Base-by-base conservation (phyloP, 2,888 invertebrate genomes). In the Hyalella azteca region DNA sequence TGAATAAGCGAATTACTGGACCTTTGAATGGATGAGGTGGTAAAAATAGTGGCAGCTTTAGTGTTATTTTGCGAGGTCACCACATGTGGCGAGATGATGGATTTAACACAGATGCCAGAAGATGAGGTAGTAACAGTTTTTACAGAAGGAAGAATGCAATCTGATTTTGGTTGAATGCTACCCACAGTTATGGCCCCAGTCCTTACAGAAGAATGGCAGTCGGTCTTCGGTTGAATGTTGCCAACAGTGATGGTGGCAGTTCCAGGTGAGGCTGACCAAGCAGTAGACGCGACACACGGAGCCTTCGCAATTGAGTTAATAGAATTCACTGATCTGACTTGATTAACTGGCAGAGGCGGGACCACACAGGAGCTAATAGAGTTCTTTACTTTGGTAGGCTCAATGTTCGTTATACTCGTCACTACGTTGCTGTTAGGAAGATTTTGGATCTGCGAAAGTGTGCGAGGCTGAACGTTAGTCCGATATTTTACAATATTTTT, bases 361-460 rank as follows among this genome's bases (percentile, higher is more conserved):
- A 66, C 39, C 32, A 36, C 29, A 13, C 41, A 41, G 7, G 75
- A 45, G 29, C 36, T 75, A 19, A 45, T 5, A 2, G 26, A 9
- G 13, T 36, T 45, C 36, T 75, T 75, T 26, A 41, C 45, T 29
- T 41, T 75, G n/a, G 29, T 22, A 22, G 22, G 45, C 36, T 75
- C 75, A 19, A 75, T 75, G 29, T 75, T 75, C 22, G 75, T 75
- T 7, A 75, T 45, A 19, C 75, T 75, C 7, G 75, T 75, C 9
- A 75, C 45, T 26, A 75, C 75, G 29, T 75, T 75, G 45, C 26
- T 75, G 19, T 45, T 75, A 1, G 75, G 40, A 45, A 75, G 45
- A 45, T 75, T 75, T n/a, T 75, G 75, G 22, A 75, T 75, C 45
- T 75, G 75, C 15, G 75, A 75, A 40, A 75, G 29, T 5, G 75